Evolutionary conservation across 2,113 vertebrate species (phyloP).

Genomic region (Microtus richardsoni): DNA sequence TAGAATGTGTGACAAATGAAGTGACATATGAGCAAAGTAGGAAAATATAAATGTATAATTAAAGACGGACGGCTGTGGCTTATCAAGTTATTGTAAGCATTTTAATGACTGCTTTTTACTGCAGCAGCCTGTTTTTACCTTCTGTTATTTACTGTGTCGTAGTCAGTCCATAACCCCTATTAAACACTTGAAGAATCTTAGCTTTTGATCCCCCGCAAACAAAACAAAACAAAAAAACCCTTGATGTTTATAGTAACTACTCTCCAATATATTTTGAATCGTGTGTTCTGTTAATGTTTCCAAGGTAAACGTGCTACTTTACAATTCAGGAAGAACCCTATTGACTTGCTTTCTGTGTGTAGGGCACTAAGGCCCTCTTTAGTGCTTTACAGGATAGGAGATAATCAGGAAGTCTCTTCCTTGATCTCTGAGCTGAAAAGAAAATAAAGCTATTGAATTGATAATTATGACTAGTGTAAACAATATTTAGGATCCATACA

Average conservation of each 20-base stretch:
- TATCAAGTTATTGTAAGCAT: neutral
- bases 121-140: neutral
- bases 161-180: neutral
- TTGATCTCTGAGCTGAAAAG: constrained; percentile 29
- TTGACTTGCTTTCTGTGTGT: neutral
- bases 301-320: neutral
- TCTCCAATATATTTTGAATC: constrained; percentile 7
- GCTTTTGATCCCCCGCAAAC: neutral
- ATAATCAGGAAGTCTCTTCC: neutral
- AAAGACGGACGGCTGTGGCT: neutral
- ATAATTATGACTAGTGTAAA: neutral
- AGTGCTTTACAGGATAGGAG: neutral
- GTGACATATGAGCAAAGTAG: constrained; percentile 5
- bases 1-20: constrained; percentile 31
- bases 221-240: neutral
- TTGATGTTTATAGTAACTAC: neutral
- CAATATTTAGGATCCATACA: neutral
- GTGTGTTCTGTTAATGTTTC: constrained; percentile 13
- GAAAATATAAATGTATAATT: neutral
- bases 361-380: neutral
- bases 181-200: neutral
- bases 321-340: neutral
- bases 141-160: neutral
- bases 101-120: constrained; percentile 21
- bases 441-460: constrained; percentile 24